These are phyloP conservation scores for Ophiothrix spiculata DNA, from an alignment of 35 echinoderm and acorn worm species.

Conservation along the genomic window DNA sequence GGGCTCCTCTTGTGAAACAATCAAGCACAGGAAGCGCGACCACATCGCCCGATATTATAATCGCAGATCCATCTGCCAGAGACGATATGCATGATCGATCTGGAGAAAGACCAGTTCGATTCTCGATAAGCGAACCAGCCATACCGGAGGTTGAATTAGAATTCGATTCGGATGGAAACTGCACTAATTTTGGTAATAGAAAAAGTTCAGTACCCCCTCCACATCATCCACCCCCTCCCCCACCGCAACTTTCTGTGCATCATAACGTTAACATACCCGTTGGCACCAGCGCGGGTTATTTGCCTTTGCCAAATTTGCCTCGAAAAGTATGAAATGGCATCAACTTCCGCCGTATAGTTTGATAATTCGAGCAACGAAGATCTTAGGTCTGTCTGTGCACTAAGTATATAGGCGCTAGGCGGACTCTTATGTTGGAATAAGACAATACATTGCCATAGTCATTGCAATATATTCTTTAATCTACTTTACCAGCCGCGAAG, in stretches of 20 bases:
- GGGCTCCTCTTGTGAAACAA: background rate
- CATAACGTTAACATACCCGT: background rate
- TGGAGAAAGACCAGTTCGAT: background rate
- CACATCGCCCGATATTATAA: background rate
- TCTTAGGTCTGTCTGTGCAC: too few species aligned
- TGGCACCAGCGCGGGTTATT: background rate
- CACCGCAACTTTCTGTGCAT: background rate
- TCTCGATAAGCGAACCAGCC: background rate
- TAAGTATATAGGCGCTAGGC: too few species aligned
- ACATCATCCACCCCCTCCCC: background rate
- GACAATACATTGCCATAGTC: too few species aligned
- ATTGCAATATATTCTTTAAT: too few species aligned
- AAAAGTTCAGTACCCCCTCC: background rate
- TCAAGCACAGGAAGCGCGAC: background rate
- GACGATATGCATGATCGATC: background rate
- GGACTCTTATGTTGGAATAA: too few species aligned
- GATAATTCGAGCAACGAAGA: too few species aligned
- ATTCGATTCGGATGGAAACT: background rate
- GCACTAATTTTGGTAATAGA: background rate
- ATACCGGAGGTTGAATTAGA: background rate
- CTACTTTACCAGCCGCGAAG: too few species aligned
- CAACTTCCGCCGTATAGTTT: too few species aligned
- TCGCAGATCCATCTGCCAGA: background rate
- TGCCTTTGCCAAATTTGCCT: slow-evolving; percentile 9
- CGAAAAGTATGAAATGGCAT: too few species aligned